These are phyloP conservation scores for Papio anubis DNA, from an alignment of 2,113 vertebrate species.

Conservation along the genomic window DNA sequence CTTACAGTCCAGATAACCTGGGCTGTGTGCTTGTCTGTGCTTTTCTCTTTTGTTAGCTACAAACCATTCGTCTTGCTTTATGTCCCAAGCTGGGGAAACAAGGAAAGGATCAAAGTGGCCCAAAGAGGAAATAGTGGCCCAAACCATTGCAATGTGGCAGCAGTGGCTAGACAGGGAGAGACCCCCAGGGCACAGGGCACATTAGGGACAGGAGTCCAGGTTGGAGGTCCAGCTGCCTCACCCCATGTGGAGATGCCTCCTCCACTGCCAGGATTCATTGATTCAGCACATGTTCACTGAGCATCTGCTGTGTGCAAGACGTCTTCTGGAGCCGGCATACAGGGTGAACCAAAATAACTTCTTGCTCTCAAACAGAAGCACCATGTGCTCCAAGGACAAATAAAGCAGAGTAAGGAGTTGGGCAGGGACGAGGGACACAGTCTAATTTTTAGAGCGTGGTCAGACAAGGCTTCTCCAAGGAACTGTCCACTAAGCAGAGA, in stretches of 20 bases:
- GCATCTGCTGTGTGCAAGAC: not conserved
- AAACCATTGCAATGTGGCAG: not conserved
- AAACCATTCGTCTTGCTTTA: not conserved
- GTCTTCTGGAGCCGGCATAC: not conserved
- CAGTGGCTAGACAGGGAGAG: not conserved
- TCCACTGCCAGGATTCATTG: not conserved
- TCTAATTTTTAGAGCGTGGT: not conserved
- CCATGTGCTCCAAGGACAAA: not conserved
- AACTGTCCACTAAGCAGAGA: not conserved
- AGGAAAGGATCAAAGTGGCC: not conserved
- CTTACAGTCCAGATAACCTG: not conserved
- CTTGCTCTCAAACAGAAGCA: not conserved
- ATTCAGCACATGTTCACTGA: not conserved
- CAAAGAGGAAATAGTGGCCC: not conserved
- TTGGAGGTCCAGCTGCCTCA: not conserved
- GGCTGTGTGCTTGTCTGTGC: accelerated
- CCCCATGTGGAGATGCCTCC: not conserved
- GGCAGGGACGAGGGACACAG: accelerated
- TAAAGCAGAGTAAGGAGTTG: not conserved
- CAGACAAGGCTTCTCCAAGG: not conserved
- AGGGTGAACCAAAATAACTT: not conserved
- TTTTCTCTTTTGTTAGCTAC: not conserved
- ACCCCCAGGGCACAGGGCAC: too few species aligned
- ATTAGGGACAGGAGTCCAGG: not conserved
- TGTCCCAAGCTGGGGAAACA: not conserved